Base-by-base conservation (phyloP, 2,888 invertebrate genomes). In the Sisyra nigra region DNA sequence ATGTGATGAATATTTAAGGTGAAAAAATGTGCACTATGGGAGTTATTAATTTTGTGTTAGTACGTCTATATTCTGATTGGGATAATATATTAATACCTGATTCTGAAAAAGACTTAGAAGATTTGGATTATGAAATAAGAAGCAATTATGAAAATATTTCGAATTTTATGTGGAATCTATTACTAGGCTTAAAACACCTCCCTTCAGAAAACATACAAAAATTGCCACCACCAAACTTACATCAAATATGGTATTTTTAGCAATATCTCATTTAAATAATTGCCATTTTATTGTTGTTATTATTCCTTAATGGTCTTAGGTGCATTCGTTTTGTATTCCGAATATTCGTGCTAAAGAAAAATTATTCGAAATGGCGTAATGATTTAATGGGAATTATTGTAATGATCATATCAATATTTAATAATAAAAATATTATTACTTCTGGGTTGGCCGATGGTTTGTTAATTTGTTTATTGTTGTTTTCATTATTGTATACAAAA, bases 391-490 rank as follows among this genome's bases (percentile, higher is more conserved):
- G 51, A 5, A 51, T 56, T 43, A 42, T 54, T 14, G 19, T 57
- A 29, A 49, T 52, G 40, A 45, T 53, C 15, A 41, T 59, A 31
- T 47, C 55, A 1, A 42, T 55, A 14, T 57, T 55, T 50, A 54
- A 55, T 1, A 46, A 48, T 30, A 45, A 52, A 17, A 49, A 49
- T 7, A 50, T 53, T 30, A 47, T 13, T 29, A 40, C 44, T 41
- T 47, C 41, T 46, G 51, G 51, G 51, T 46, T 57, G 44, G 52
- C 50, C 31, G 44, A 54, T 48, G 51, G 54, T 63, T 47, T 52
- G 56, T 30, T 56, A 15, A 9, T 17, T 13, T 13, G 5, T 13
- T 13, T 18, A 7, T 18, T 2, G 8, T 19, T 18, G 10, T n/a
- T n/a, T n/a, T n/a, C n/a, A n/a, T 3, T 9, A 15, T 11, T 2